Base-by-base conservation (phyloP, 2,797 vertebrate genomes). In the Xyrichtys novacula region DNA sequence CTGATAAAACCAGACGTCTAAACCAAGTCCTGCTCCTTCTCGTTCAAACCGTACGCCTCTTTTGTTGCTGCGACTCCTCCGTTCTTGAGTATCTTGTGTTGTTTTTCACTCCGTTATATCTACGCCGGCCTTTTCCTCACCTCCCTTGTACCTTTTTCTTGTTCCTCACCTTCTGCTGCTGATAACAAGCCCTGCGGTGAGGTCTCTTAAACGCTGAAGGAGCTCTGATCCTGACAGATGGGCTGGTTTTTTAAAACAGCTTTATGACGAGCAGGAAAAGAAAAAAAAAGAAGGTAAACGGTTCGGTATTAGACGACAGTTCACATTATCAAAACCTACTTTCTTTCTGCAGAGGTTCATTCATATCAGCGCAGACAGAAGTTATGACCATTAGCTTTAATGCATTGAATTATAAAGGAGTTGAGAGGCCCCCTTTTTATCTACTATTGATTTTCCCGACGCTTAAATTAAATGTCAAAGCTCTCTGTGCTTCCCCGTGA, bases 401-500 rank as follows among this genome's bases (percentile, higher is more conserved):
- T 48, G 34, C 40, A 19, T 52, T 76, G 6, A 23, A 26, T 16
- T 32, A 56, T 40, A 16, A 31, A 58, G 17, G 29, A 64, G 46
- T 34, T 66, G 20, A 39, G 47, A 62, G 22, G 25, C 40, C 11
- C 11, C 4, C 29, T 28, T 65, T 76, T 71, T 48, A 46, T 62
- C 60, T 20, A 25, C 3, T 63, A 81, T 83, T 77, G 70, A 83
- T 73, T 78, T 79, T 42, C 7, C 64, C 20, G 9, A 55, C 17
- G 5, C 31, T 66, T 62, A 77, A 79, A 76, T 81, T 34, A 78
- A 84, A 76, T 65, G 76, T 76, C 74, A 64, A 5, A 55, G 58
- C 62, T 11, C 43, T 50, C 44, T 31, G 49, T 19, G 69, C 25
- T n/a, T 59, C 19, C 2, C 40, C 4, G 0, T 56, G 71, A 65